These are phyloP conservation scores for Triplophysa dalaica DNA, from an alignment of 2,113 vertebrate species.

Conservation along the genomic window DNA sequence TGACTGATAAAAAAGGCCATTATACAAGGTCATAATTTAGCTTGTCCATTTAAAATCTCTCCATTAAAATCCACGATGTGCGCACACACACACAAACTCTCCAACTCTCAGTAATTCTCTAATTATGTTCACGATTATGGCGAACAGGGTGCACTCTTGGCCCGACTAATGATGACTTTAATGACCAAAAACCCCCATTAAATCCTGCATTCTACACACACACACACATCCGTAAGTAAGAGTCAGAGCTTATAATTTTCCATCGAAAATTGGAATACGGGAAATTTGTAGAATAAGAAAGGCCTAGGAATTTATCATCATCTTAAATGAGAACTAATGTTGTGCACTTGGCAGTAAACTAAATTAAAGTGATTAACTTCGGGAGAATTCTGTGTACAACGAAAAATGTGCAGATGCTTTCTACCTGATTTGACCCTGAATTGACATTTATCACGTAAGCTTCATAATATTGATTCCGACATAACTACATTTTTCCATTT, in stretches of 20 bases:
- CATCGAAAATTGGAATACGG: conserved; percentile 2
- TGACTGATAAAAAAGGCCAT: conserved; percentile 73
- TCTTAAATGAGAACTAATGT: background rate
- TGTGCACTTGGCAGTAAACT: background rate
- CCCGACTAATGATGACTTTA: conserved; percentile 54
- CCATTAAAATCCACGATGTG: conserved; percentile 57
- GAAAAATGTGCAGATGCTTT: too few relatives aligned
- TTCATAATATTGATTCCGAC: too few relatives aligned
- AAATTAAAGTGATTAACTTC: background rate
- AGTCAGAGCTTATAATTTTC: background rate
- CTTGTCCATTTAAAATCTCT: conserved; percentile 76
- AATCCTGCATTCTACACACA: conserved; percentile 6
- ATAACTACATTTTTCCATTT: too few relatives aligned
- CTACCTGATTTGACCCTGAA: too few relatives aligned
- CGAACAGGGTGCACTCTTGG: conserved; percentile 55
- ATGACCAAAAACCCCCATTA: conserved; percentile 56
- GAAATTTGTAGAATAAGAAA: background rate
- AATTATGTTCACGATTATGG: conserved; percentile 67
- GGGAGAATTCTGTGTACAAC: background rate
- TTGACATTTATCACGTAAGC: too few relatives aligned
- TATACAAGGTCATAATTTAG: conserved; percentile 80
- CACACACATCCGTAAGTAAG: conserved; percentile 12
- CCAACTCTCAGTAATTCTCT: conserved; percentile 65
- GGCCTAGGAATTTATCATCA: background rate
- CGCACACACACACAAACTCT: conserved; percentile 38